These are phyloP conservation scores for Dicyrtomina minuta DNA, from an alignment of 2,888 invertebrate genomes.

Conservation along the genomic window DNA sequence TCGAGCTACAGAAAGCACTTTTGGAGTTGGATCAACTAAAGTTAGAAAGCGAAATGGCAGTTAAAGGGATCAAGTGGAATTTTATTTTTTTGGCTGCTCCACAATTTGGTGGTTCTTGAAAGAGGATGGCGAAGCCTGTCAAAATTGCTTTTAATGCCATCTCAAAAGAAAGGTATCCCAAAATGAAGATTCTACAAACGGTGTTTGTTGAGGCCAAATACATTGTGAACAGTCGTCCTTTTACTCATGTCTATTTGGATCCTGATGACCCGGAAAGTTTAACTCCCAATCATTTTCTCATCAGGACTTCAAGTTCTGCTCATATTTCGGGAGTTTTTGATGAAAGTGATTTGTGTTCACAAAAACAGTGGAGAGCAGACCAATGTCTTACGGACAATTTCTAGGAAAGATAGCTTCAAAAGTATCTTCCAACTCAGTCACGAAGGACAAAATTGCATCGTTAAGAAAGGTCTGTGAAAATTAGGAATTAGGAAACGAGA, in stretches of 20 bases:
- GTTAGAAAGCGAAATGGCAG: slow-evolving; percentile 1
- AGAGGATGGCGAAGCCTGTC: slow-evolving; percentile 24
- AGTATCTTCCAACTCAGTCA: not conserved
- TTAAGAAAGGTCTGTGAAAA: not conserved
- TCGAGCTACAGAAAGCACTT: slow-evolving; percentile 60
- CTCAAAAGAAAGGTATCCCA: slow-evolving; percentile 20
- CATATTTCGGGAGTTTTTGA: slow-evolving; percentile 32
- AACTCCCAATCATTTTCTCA: slow-evolving; percentile 55
- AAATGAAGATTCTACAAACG: slow-evolving; percentile 29
- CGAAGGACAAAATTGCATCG: not conserved
- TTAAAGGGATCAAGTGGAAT: slow-evolving; percentile 22
- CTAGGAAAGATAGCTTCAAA: not conserved
- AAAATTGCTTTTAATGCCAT: slow-evolving; percentile 25
- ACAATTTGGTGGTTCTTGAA: slow-evolving; percentile 30
- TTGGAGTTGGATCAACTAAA: slow-evolving; percentile 55
- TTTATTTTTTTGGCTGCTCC: slow-evolving; percentile 16
- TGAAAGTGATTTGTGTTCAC: not conserved
- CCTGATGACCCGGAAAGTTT: slow-evolving; percentile 49
- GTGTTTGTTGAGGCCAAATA: slow-evolving; percentile 30
- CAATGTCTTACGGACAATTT: not conserved
- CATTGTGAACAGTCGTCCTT: slow-evolving; percentile 52
- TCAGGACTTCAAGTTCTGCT: slow-evolving; percentile 46
- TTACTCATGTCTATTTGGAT: slow-evolving; percentile 51
- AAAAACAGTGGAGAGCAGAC: not conserved
- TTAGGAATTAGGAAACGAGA: not conserved